Conservation (phyloP, 2,113 vertebrate genomes). For the Aptenodytes patagonicus region DNA sequence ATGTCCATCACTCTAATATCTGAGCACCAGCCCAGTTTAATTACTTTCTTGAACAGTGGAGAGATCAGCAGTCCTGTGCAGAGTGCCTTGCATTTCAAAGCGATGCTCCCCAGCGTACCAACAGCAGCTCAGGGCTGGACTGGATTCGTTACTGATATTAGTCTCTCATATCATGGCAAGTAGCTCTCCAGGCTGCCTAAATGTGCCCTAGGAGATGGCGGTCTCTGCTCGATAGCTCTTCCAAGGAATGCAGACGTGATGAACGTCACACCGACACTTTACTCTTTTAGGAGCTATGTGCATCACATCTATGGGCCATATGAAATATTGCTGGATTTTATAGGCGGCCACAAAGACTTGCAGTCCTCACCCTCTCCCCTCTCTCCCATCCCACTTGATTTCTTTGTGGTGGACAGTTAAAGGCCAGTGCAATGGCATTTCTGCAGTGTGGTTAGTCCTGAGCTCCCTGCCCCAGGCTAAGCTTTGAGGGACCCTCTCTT, state of each 20-base stretch:
- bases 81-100: conserved; percentile 39
- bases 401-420: not conserved
- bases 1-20: conserved; percentile 57
- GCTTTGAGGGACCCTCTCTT: not conserved
- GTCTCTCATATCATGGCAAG: not conserved
- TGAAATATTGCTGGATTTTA: not conserved
- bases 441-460: not conserved
- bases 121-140: not conserved
- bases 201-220: not conserved
- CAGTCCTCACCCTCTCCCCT: not conserved
- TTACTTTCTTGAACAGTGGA: conserved; percentile 40
- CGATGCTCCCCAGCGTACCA: not conserved
- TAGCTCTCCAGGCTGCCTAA: not conserved
- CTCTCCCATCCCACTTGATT: not conserved
- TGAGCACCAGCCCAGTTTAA: conserved; percentile 42
- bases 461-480: not conserved
- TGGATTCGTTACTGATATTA: not conserved
- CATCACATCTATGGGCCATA: rapidly evolving
- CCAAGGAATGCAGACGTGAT: no score
- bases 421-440: not conserved
- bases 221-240: no score
- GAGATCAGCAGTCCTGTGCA: not conserved
- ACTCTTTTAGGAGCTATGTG: not conserved
- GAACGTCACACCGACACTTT: not conserved
- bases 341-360: not conserved